These are phyloP conservation scores for Bombus huntii DNA, from an alignment of 1,140 invertebrate genomes.

Conservation along the genomic window DNA sequence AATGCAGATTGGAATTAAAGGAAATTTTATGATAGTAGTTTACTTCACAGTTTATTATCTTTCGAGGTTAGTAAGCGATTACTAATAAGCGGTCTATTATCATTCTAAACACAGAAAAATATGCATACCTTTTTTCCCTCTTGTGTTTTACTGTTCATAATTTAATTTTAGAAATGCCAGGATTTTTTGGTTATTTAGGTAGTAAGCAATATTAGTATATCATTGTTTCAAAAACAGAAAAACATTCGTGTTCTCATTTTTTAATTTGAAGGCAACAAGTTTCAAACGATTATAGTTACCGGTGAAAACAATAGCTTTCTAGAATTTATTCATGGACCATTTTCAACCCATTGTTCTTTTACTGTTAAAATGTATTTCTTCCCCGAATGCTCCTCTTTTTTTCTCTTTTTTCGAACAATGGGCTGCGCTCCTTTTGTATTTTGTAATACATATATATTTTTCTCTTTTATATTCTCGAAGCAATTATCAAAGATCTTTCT, in stretches of 20 bases:
- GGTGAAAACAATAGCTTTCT: background rate
- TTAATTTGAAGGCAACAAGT: background rate
- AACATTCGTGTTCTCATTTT: background rate
- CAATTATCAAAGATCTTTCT: too few species aligned
- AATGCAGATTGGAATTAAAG: background rate
- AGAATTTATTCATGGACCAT: background rate
- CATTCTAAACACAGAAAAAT: too few species aligned
- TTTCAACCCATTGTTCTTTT: background rate
- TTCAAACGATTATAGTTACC: background rate
- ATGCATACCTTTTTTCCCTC: too few species aligned
- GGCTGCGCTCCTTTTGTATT: background rate
- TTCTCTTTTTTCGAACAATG: background rate
- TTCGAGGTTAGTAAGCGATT: background rate
- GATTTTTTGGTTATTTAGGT: too few species aligned
- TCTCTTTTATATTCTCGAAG: too few species aligned
- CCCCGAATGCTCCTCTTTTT: background rate
- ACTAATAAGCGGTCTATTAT: too few species aligned
- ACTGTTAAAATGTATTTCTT: background rate
- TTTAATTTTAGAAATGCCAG: too few species aligned
- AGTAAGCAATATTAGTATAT: too few species aligned
- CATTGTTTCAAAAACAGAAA: background rate
- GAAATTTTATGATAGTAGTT: background rate
- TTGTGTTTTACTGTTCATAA: too few species aligned
- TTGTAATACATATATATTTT: too few species aligned
- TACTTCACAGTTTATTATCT: too few species aligned